Evolutionary conservation across 2,888 invertebrate genomes (phyloP).

Genomic region (Barypeithes pellucidus): DNA sequence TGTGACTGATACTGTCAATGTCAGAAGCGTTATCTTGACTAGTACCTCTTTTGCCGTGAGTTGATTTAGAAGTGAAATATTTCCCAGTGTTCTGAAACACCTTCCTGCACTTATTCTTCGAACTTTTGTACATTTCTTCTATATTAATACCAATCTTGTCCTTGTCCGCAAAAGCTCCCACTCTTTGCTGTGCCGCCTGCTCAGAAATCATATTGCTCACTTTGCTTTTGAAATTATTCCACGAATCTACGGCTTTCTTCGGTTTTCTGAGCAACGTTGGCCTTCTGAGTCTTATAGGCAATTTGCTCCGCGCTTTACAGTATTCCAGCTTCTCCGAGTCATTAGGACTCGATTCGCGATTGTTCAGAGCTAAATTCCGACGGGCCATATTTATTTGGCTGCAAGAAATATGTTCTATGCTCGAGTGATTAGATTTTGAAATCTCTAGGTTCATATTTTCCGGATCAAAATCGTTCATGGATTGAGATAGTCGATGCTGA

Average conservation of each 20-base stretch:
- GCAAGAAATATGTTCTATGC: slow-evolving; percentile 68
- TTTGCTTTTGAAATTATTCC: slow-evolving; percentile 66
- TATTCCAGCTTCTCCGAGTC: slow-evolving; percentile 61
- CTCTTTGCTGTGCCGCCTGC: slow-evolving; percentile 67
- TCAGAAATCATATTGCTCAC: slow-evolving; percentile 66
- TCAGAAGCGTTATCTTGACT: slow-evolving; percentile 58
- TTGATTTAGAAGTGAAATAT: slow-evolving; percentile 60
- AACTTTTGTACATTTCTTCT: slow-evolving; percentile 68
- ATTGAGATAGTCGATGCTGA: slow-evolving; percentile 65
- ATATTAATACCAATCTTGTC: slow-evolving; percentile 65
- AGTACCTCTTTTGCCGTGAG: slow-evolving; percentile 15
- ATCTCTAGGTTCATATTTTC: slow-evolving; percentile 57
- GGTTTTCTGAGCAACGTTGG: slow-evolving; percentile 63
- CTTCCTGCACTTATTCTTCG: slow-evolving; percentile 68
- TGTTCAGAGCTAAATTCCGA: slow-evolving; percentile 37
- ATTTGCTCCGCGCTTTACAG: slow-evolving; percentile 62
- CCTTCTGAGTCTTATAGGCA: slow-evolving; percentile 63
- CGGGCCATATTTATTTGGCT: slow-evolving; percentile 62
- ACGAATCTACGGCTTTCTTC: slow-evolving; percentile 64
- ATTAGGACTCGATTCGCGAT: slow-evolving; percentile 38
- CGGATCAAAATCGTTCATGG: slow-evolving; percentile 66
- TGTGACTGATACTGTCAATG: slow-evolving; percentile 38
- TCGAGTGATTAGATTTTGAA: slow-evolving; percentile 62
- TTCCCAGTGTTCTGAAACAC: slow-evolving; percentile 66
- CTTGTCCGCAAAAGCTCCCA: slow-evolving; percentile 66